Conservation (phyloP, 1,140 invertebrate species). For the Hyles euphorbiae region DNA sequence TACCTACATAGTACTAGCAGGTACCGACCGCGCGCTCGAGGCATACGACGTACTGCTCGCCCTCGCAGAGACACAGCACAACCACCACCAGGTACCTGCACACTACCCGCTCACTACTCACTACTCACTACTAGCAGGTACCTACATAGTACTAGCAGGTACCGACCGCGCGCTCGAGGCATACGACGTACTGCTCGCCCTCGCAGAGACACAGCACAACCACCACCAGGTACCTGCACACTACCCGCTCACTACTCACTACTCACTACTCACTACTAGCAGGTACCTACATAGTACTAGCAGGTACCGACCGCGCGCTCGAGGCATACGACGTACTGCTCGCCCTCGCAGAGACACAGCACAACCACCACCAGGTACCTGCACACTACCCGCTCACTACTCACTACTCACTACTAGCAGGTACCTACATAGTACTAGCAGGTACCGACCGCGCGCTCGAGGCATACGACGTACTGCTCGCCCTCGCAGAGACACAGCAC, state of each 20-base stretch:
- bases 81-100: neutral
- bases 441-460: conserved; percentile 86
- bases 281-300: too few relatives aligned
- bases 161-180: conserved; percentile 86
- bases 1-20: too few relatives aligned
- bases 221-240: neutral
- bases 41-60: conserved; percentile 86
- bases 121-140: too few relatives aligned
- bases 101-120: neutral
- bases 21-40: conserved; percentile 86
- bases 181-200: conserved; percentile 85
- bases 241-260: too few relatives aligned
- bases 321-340: conserved; percentile 88
- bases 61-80: conserved; percentile 76
- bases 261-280: too few relatives aligned
- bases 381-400: neutral
- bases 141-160: too few relatives aligned
- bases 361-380: neutral
- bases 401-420: too few relatives aligned
- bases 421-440: too few relatives aligned
- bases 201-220: conserved; percentile 76
- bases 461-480: conserved; percentile 85
- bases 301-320: conserved; percentile 84
- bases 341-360: conserved; percentile 79
- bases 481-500: conserved; percentile 78